Evolutionary conservation across 2,888 invertebrate species (phyloP).

Genomic region (Hymenopus coronatus): DNA sequence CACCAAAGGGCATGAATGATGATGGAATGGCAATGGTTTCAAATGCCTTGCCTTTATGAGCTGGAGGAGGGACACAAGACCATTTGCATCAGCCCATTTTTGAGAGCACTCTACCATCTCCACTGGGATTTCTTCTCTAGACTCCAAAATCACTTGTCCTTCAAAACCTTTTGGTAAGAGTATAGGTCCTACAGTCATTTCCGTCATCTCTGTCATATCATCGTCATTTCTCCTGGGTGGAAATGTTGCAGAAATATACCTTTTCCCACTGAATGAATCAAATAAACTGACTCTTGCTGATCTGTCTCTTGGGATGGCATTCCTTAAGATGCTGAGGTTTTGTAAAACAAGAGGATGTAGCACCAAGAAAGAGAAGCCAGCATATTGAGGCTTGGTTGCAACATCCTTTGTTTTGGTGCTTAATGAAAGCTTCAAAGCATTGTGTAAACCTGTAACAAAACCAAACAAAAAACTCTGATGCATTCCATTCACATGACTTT

Average conservation of each 20-base stretch:
- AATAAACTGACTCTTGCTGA: slow-evolving; percentile 26
- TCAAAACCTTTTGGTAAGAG: slow-evolving; percentile 35
- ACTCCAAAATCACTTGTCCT: slow-evolving; percentile 29
- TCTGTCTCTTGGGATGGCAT: background rate
- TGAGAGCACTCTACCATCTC: slow-evolving; percentile 7
- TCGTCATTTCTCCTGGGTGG: background rate
- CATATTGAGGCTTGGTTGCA: background rate
- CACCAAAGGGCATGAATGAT: slow-evolving; percentile 26
- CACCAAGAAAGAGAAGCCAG: slow-evolving; percentile 30
- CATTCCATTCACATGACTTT: too few relatives aligned
- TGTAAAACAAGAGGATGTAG: slow-evolving; percentile 28
- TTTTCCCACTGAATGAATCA: slow-evolving; percentile 26
- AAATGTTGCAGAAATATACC: slow-evolving; percentile 28
- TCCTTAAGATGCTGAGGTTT: slow-evolving; percentile 17
- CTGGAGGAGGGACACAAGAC: slow-evolving; percentile 28
- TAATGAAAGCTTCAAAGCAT: background rate
- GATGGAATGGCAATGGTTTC: slow-evolving; percentile 25
- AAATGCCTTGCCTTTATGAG: slow-evolving; percentile 10
- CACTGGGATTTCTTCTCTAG: background rate
- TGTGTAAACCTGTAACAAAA: background rate
- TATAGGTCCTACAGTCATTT: slow-evolving; percentile 24
- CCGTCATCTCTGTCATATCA: background rate
- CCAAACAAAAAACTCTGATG: too few relatives aligned
- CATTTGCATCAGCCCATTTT: slow-evolving; percentile 26
- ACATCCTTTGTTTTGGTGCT: background rate